phyloP scores from a whole-genome alignment of 1,140 invertebrate species.

The Cheumatopsyche charites region DNA sequence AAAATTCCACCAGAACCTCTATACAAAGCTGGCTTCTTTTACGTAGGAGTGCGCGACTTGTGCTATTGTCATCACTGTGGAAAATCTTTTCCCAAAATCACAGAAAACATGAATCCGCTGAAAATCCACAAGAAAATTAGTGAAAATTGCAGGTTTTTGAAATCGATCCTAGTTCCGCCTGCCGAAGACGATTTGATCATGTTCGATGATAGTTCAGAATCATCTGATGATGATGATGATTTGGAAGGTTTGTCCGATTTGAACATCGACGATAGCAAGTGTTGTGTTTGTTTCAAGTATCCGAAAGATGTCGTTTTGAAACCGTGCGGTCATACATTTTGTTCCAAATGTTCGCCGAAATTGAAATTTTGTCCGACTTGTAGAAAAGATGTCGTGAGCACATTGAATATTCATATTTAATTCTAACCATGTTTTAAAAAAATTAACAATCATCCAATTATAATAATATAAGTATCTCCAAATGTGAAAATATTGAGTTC shows the following conservation, averaged over 20 bases:
- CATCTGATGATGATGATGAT: no score
- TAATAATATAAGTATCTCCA: no score
- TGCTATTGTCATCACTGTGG: not conserved
- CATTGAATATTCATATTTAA: not conserved
- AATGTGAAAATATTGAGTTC: no score
- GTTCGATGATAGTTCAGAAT: no score
- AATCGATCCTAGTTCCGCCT: no score
- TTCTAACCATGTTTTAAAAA: no score
- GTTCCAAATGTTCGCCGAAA: not conserved
- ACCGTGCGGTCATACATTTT: not conserved
- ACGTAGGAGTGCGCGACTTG: not conserved
- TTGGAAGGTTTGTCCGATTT: no score
- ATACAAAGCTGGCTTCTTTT: not conserved
- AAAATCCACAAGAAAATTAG: not conserved
- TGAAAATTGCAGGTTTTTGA: not conserved
- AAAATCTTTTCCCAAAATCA: not conserved
- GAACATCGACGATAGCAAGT: no score
- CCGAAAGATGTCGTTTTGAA: not conserved
- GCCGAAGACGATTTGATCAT: no score
- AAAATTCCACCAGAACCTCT: not conserved
- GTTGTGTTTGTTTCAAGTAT: not conserved
- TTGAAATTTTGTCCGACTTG: not conserved
- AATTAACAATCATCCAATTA: no score
- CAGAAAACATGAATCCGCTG: not conserved
- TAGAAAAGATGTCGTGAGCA: not conserved